Evolutionary conservation across 2,797 vertebrate genomes (phyloP).

Genomic region (Spatula clypeata): DNA sequence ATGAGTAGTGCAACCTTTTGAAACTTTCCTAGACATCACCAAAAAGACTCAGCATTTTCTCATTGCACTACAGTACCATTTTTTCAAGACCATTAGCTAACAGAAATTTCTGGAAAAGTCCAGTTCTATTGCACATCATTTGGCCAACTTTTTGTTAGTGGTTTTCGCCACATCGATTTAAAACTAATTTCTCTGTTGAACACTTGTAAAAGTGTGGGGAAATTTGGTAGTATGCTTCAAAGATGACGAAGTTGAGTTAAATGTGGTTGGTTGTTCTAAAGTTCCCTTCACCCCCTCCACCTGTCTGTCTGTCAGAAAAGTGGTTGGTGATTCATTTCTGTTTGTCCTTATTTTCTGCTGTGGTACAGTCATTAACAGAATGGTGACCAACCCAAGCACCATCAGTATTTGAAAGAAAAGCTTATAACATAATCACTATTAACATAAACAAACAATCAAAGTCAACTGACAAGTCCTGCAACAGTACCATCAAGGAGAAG

Average conservation of each 20-base stretch:
- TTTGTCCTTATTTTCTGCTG: neutral
- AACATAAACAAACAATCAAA: neutral
- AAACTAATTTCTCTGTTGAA: neutral
- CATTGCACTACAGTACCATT: neutral
- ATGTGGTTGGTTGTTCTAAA: neutral
- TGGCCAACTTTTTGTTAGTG: neutral
- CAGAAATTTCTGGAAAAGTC: neutral
- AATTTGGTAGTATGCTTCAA: neutral
- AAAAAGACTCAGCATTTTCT: neutral
- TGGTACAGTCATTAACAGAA: neutral
- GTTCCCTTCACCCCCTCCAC: neutral
- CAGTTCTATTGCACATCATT: neutral
- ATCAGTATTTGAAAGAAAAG: neutral
- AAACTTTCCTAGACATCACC: neutral
- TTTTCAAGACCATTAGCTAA: neutral
- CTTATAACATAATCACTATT: fast-evolving
- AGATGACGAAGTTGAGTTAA: neutral
- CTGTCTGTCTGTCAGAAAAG: neutral
- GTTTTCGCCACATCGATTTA: fast-evolving
- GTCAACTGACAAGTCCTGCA: neutral
- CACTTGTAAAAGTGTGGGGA: too few species aligned
- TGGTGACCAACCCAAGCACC: neutral
- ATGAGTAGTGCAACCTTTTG: neutral
- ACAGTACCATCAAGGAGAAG: neutral
- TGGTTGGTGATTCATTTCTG: fast-evolving